Base-by-base conservation (phyloP, 92 coral and sea anemone species). In the Desmophyllum pertusum region DNA sequence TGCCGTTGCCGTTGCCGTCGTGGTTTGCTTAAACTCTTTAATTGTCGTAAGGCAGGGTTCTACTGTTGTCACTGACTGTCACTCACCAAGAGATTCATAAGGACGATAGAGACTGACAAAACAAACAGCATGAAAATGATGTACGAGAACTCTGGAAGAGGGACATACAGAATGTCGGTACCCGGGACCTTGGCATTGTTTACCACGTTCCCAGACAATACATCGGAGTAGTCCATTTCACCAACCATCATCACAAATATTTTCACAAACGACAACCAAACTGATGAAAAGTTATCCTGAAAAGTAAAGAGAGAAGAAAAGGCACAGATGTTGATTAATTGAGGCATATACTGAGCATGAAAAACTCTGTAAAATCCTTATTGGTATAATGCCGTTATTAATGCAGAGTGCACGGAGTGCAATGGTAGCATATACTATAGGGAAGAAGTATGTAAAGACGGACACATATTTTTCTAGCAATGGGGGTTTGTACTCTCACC, bases 51-150 rank as follows among this genome's bases (percentile, higher is more conserved):
- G 14, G 51, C 51, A 15, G 14, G 51, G 51, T 15, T 45, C 14
- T 45, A 4, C 8, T 53, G 30, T 19, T n/a, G 29, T 31, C 30
- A 2, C 70, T 31, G 19, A 17, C 39, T 10, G 5, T 10, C 21
- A 73, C 97, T 87, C 50, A 95, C 98, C 97, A 93, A 64, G n/a
- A 95, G 87, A 74, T 95, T 95, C 96, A 93, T 93, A 18, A 95
- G 90, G 43, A 95, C 86, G 41, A 95, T 88, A 10, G 98, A 94
- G 43, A 91, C 94, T 33, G 92, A 81, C 59, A 93, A 41, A 40
- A 91, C 82, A 52, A 95, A 95, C 75, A 91, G 21, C 57, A 75
- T 59, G 69, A 91, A 95, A 29, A 87, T 41, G 69, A 79, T 11
- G 59, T 91, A 93, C 2, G 95, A 93, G 0, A 93, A 55, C 30